Percentiles rank a stretch among this genome's conserved stretches.
Conservation (phyloP, 2,888 invertebrate species). For the Lysandra coridon region DNA sequence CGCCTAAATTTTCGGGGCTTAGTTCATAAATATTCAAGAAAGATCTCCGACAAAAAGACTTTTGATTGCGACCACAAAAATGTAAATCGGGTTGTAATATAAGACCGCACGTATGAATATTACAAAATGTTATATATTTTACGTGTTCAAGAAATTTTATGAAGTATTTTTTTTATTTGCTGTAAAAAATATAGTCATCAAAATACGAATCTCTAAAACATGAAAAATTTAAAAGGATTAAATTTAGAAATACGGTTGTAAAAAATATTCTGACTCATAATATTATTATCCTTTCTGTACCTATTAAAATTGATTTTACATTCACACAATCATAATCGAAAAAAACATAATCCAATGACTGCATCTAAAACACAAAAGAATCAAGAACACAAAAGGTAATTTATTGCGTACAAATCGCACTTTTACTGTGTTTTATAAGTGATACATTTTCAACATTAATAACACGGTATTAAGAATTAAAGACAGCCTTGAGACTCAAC, state of each 20-base stretch:
- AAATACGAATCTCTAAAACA: too few species aligned
- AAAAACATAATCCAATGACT: not conserved
- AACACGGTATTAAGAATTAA: constrained; percentile 3
- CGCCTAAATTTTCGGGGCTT: not conserved
- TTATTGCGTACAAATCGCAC: not conserved
- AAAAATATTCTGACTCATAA: not conserved
- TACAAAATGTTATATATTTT: not conserved
- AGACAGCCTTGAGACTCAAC: constrained; percentile 5
- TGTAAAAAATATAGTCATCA: too few species aligned
- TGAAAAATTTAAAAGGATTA: too few species aligned
- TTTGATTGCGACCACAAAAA: not conserved
- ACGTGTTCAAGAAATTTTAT: not conserved
- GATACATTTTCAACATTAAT: constrained; percentile 9
- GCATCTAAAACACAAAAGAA: not conserved
- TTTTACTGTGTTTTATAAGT: not conserved
- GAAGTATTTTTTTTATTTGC: too few species aligned
- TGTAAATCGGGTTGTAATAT: not conserved
- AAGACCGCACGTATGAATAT: not conserved
- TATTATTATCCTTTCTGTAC: not conserved
- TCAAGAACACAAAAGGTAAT: not conserved
- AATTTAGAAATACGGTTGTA: too few species aligned
- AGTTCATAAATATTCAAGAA: constrained; percentile 4
- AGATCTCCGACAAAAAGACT: not conserved
- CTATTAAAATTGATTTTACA: not conserved
- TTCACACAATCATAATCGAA: not conserved